Conservation (phyloP, 2,113 vertebrate species). For the Scomber japonicus region DNA sequence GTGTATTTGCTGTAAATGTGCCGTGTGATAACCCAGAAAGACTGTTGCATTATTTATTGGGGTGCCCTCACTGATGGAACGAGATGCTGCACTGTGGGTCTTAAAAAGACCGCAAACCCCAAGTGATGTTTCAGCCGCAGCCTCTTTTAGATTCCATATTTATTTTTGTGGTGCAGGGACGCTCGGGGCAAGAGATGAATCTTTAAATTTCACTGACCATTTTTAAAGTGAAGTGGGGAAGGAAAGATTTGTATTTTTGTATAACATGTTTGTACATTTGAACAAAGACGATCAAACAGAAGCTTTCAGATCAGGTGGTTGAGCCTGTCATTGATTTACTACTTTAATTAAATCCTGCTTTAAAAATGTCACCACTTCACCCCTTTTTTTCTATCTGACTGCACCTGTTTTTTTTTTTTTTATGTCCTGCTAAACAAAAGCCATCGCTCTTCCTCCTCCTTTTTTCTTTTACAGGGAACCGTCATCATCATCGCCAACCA, state of each 20-base stretch:
- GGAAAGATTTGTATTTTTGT: background rate
- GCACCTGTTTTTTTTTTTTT: no score
- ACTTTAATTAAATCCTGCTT: conserved; percentile 26
- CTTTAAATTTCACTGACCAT: no score
- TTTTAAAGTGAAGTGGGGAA: background rate
- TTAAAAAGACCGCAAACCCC: background rate
- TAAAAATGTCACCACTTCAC: background rate
- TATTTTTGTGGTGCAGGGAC: background rate
- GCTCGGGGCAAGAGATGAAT: no score
- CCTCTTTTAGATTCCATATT: background rate
- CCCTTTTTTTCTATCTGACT: background rate
- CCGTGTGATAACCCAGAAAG: background rate
- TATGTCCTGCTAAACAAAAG: background rate
- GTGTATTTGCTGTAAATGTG: background rate
- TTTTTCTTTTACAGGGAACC: conserved; percentile 87
- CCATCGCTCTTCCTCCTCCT: background rate
- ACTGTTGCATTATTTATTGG: background rate
- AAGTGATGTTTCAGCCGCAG: background rate
- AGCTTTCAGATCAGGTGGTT: background rate
- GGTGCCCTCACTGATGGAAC: background rate
- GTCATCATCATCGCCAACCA: conserved; percentile 99
- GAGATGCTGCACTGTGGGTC: background rate
- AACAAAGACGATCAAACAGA: background rate
- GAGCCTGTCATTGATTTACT: conserved; percentile 6
- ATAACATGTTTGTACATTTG: background rate